These are phyloP conservation scores for Dicranocentrus wangi DNA, from an alignment of 2,888 invertebrate genomes.

Conservation along the genomic window DNA sequence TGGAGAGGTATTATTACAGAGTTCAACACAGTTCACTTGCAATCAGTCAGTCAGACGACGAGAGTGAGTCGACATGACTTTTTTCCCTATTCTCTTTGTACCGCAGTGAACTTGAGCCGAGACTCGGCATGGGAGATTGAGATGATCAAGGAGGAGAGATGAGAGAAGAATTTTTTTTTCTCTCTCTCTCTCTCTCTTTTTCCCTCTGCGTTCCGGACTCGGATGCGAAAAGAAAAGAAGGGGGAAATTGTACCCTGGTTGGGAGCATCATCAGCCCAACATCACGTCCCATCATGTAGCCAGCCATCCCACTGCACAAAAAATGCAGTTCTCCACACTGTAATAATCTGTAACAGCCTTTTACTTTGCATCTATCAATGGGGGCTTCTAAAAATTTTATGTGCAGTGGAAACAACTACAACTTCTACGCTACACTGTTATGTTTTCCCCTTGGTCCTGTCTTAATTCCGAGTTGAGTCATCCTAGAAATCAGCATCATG, in stretches of 20 bases:
- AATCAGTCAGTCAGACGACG: constrained; percentile 46
- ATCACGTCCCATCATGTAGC: constrained; percentile 50
- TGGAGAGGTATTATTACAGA: constrained; percentile 27
- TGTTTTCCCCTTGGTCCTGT: constrained; percentile 13
- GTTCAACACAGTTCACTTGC: constrained; percentile 48
- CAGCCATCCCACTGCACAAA: constrained; percentile 27
- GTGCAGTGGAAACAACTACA: too few relatives aligned
- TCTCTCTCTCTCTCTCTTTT: too few relatives aligned
- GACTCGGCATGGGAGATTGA: constrained; percentile 17
- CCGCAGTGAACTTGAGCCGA: neutral
- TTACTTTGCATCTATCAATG: constrained; percentile 47
- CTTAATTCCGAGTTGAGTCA: constrained; percentile 29
- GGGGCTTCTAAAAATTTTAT: too few relatives aligned
- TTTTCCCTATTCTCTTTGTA: constrained; percentile 38
- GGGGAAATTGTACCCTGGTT: too few relatives aligned
- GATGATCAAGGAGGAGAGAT: constrained; percentile 43
- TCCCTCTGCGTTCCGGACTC: too few relatives aligned
- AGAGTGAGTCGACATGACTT: constrained; percentile 34
- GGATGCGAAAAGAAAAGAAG: neutral
- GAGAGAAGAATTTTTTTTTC: constrained; percentile 13
- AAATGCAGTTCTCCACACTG: constrained; percentile 13
- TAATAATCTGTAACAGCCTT: constrained; percentile 48
- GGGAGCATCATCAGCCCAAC: constrained; percentile 50
- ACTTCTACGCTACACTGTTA: too few relatives aligned
- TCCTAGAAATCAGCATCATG: constrained; percentile 4